Conservation (phyloP, 2,888 invertebrate genomes). For the Cylloceria caligata region DNA sequence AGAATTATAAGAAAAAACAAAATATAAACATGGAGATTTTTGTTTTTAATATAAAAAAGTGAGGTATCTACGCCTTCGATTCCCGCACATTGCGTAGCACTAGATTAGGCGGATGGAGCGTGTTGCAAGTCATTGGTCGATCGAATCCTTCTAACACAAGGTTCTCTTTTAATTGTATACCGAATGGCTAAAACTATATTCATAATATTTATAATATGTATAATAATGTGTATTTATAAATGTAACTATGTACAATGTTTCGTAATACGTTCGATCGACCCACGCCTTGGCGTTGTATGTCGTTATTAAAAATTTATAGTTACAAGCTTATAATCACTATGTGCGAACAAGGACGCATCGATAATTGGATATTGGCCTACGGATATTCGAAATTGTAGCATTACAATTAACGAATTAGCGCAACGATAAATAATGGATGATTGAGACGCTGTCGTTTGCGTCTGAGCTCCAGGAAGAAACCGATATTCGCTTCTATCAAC, state of each 20-base stretch:
- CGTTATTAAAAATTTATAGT: slow-evolving; percentile 17
- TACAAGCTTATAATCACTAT: slow-evolving; percentile 26
- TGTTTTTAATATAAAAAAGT: slow-evolving; percentile 40
- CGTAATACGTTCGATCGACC: slow-evolving; percentile 59
- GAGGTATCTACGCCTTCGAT: slow-evolving; percentile 58
- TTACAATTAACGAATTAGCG: slow-evolving; percentile 17
- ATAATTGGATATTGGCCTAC: slow-evolving; percentile 3
- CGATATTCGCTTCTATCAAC: background rate
- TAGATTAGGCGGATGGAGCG: slow-evolving; percentile 57
- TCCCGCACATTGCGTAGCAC: slow-evolving; percentile 45
- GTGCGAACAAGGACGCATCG: slow-evolving; percentile 23
- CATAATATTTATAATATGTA: slow-evolving; percentile 47
- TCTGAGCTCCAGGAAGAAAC: slow-evolving; percentile 6
- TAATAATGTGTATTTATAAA: slow-evolving; percentile 48
- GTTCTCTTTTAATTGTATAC: slow-evolving; percentile 49
- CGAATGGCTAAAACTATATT: slow-evolving; percentile 55
- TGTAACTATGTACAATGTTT: slow-evolving; percentile 69
- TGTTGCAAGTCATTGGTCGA: slow-evolving; percentile 64
- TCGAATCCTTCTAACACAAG: slow-evolving; percentile 61
- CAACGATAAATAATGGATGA: slow-evolving; percentile 16
- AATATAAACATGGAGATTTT: slow-evolving; percentile 52
- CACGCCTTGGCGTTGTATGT: slow-evolving; percentile 22
- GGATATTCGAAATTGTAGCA: slow-evolving; percentile 21
- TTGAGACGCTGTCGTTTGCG: background rate
- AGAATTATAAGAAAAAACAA: slow-evolving; percentile 51